A percentile compares a stretch with the other conserved stretches of the same genome.
Conservation (phyloP, 2,113 vertebrate species). For the Coturnix japonica region DNA sequence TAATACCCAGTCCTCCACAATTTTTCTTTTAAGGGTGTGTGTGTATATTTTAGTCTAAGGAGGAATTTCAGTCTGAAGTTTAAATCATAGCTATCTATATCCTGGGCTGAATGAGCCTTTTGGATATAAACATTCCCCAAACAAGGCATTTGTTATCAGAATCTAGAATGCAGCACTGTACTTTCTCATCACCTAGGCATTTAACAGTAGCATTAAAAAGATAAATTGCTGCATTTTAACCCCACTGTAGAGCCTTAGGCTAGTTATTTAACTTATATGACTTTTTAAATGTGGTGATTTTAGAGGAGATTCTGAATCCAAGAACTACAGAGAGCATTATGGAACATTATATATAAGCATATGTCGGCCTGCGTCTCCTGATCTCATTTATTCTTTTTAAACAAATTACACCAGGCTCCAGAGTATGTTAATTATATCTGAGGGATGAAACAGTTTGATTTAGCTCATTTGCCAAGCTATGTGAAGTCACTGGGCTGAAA, state of each 20-base stretch:
- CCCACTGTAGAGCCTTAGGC: neutral
- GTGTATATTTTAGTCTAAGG: neutral
- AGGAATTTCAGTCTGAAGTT: constrained; percentile 22
- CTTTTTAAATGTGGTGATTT: neutral
- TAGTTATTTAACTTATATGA: neutral
- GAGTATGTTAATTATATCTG: neutral
- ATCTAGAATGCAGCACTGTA: neutral
- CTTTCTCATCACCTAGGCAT: constrained; percentile 1
- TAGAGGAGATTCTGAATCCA: neutral
- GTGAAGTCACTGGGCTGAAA: neutral
- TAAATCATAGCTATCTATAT: constrained; percentile 20
- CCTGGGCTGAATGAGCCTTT: neutral
- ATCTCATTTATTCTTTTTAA: neutral
- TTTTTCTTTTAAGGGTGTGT: neutral
- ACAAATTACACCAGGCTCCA: neutral
- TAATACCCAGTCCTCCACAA: neutral
- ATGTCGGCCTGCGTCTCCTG: neutral
- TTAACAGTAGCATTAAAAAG: neutral
- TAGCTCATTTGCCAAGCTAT: neutral
- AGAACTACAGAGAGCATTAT: neutral
- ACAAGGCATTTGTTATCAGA: constrained; percentile 1
- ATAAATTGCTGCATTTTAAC: neutral
- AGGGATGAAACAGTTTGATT: neutral
- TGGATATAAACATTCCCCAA: constrained; percentile 8
- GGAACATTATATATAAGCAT: neutral